These are phyloP conservation scores for Spilarctia lutea DNA, from an alignment of 2,888 invertebrate species.

Conservation along the genomic window DNA sequence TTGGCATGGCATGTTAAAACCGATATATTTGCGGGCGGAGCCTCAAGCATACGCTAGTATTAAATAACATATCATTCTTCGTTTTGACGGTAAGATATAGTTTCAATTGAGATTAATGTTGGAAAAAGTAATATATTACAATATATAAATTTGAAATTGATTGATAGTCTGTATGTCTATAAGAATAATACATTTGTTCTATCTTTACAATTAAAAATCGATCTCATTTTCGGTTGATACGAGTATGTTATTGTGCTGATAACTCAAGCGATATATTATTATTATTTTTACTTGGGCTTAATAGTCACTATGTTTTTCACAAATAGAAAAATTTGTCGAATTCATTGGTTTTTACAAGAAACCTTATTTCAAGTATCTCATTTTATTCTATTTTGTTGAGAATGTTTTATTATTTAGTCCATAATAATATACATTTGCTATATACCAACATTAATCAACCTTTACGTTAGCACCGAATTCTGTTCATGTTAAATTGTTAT, in stretches of 20 bases:
- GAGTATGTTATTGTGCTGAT: too few species aligned
- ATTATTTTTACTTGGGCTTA: background rate
- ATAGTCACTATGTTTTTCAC: background rate
- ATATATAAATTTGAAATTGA: background rate
- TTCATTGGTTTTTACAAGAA: background rate
- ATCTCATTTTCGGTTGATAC: background rate
- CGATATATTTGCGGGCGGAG: too few species aligned
- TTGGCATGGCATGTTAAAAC: too few species aligned
- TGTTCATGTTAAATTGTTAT: too few species aligned
- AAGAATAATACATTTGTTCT: background rate
- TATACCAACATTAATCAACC: background rate
- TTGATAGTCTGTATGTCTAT: background rate
- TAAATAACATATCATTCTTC: background rate
- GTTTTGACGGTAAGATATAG: background rate
- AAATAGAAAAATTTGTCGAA: background rate
- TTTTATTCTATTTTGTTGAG: background rate
- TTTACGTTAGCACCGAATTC: background rate
- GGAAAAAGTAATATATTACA: background rate
- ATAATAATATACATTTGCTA: background rate
- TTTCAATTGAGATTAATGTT: background rate
- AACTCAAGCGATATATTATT: background rate
- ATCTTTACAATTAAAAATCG: background rate
- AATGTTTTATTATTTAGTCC: background rate
- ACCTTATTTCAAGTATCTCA: too few species aligned
- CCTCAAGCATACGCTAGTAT: background rate